Evolutionary conservation across 2,888 invertebrate genomes (phyloP).

Genomic region (Mylabris sibirica): DNA sequence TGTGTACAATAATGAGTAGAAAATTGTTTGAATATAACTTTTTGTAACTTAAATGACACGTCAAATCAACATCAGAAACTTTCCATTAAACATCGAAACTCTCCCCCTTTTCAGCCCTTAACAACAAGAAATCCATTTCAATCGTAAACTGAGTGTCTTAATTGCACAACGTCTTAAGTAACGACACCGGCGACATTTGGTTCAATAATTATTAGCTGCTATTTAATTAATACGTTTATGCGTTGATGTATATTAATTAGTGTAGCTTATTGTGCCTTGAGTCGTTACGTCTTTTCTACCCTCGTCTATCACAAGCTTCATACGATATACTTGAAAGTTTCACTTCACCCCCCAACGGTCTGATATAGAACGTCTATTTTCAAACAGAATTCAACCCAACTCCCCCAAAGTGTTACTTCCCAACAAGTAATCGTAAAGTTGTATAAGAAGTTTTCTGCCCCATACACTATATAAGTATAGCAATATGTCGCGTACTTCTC

Average conservation of each 20-base stretch:
- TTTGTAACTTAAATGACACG: not conserved
- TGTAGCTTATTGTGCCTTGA: conserved; percentile 57
- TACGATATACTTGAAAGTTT: conserved; percentile 13
- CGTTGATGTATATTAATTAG: conserved; percentile 63
- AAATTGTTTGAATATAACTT: not conserved
- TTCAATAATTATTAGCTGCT: conserved; percentile 61
- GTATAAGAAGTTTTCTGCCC: conserved; percentile 51
- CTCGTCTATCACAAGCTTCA: not conserved
- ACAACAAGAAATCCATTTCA: not conserved
- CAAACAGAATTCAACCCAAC: not conserved
- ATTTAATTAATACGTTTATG: conserved; percentile 63
- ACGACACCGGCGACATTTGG: conserved; percentile 56
- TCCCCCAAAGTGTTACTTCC: conserved; percentile 34
- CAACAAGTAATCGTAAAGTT: conserved; percentile 55
- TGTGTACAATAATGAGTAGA: not conserved
- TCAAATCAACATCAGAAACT: not conserved
- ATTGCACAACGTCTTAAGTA: conserved; percentile 24
- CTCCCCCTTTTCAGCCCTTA: not conserved
- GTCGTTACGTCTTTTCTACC: conserved; percentile 29
- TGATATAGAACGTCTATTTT: conserved; percentile 3
- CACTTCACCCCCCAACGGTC: not conserved
- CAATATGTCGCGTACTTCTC: conserved; percentile 42
- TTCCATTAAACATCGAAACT: conserved; percentile 1
- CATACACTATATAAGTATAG: conserved; percentile 49
- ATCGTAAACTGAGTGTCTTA: conserved; percentile 13